Base-by-base conservation (phyloP, 2,113 vertebrate species). In the Scalopus aquaticus region DNA sequence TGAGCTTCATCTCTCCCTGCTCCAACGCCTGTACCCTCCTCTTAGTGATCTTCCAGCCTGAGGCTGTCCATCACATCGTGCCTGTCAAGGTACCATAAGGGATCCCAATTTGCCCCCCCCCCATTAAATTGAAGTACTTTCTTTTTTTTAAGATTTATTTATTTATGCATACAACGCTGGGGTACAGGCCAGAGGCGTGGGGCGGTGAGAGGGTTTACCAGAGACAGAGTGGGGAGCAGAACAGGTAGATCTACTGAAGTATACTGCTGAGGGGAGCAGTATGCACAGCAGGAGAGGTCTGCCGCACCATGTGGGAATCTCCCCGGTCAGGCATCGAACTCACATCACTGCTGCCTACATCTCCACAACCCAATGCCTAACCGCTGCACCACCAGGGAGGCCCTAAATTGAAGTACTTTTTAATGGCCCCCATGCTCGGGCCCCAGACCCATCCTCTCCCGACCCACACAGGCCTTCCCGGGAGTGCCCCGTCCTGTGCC, bases 21-120 rank as follows among this genome's bases (percentile, higher is more conserved):
- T 22, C 28, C 16, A 8, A 3, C 0, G 3, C 44, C 51, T 26
- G 28, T 9, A 7, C 37, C 37, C 13, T 2, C 11, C 37, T 28
- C 8, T 0, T 1, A 54, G 19, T 4, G 54, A n/a, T 2, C 13
- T 62, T 46, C 60, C 86, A 11, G 11, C 11, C 12, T 4, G 35
- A 56, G 0, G 5, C 6, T 6, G 17, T 46, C 11, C 11, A 8
- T 54, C 35, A 7, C 2, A 13, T 26, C 6, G 11, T 13, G 46
- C n/a, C 30, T 56, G 74, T 80, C 65, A 19, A 9, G 12, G 39
- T 6, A n/a, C 26, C 22, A 49, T 9, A 11, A 46, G 10, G 81
- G 1, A 12, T 35, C n/a, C 51, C 7, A 5, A 26, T 15, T 28
- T 56, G 60, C 17, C 12, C 32, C 64, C 24, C 26, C 35, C 3